A percentile compares a stretch with the other conserved stretches of the same genome.
phyloP scores from a whole-genome alignment of 2,888 invertebrate species.

The Leptopterna dolabrata region DNA sequence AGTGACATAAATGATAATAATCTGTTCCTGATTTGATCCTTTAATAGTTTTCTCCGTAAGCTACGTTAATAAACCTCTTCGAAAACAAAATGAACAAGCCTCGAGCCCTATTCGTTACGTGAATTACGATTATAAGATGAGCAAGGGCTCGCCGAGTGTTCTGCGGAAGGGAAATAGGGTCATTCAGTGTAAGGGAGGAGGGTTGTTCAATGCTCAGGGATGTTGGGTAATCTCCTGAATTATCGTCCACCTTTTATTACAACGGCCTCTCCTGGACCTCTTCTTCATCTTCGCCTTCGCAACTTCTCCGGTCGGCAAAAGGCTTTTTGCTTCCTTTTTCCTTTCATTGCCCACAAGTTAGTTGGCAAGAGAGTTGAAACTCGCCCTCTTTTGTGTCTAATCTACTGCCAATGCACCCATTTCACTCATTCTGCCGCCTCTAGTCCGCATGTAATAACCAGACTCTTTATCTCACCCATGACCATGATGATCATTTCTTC shows the following conservation, averaged over 20 bases:
- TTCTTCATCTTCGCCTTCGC: constrained; percentile 5
- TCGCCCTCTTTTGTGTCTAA: constrained; percentile 41
- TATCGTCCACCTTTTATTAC: constrained; percentile 32
- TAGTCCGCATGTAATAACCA: not conserved
- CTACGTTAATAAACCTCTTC: not conserved
- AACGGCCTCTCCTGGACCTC: not conserved
- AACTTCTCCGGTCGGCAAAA: not conserved
- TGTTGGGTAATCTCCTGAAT: constrained; percentile 45
- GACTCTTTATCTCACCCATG: not conserved
- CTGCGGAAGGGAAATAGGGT: not conserved
- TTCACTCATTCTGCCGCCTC: not conserved
- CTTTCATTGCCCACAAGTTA: constrained; percentile 17
- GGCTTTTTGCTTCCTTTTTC: not conserved
- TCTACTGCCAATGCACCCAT: constrained; percentile 14
- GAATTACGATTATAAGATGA: not conserved
- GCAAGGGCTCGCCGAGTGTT: constrained; percentile 13
- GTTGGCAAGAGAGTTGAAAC: not conserved
- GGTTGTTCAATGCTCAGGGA: not conserved
- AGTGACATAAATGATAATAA: not conserved
- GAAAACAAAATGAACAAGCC: not conserved
- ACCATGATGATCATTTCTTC: not conserved
- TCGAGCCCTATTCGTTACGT: not conserved
- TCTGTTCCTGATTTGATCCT: not conserved
- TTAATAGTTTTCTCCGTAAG: not conserved
- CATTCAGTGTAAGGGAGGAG: not conserved